phyloP scores from a whole-genome alignment of 2,888 invertebrate species.

The Myopa tessellatipennis region DNA sequence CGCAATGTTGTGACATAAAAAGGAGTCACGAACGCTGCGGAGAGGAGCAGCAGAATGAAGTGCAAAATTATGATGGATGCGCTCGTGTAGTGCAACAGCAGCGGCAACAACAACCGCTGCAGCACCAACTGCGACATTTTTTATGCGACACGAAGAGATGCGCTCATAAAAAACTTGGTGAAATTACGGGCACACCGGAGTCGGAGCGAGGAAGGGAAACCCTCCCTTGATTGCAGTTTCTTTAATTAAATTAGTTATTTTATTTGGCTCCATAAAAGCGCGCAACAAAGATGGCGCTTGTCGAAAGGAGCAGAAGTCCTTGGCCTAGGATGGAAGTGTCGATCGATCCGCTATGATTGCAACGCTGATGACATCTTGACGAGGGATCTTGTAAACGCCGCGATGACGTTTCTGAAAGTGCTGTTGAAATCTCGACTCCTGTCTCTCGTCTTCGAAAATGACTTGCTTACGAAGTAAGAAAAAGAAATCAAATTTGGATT shows the following conservation, averaged over 20 bases:
- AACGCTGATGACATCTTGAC: too few relatives aligned
- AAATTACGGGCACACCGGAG: slow-evolving; percentile 8
- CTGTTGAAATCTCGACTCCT: not conserved
- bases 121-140: slow-evolving; percentile 31
- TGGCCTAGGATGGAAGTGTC: not conserved
- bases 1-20: slow-evolving; percentile 36
- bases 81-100: slow-evolving; percentile 20
- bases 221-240: slow-evolving; percentile 48
- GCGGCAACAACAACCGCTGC: not conserved
- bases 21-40: slow-evolving; percentile 5
- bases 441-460: not conserved
- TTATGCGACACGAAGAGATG: slow-evolving; percentile 36
- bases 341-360: not conserved
- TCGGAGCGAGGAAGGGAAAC: not conserved
- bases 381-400: not conserved
- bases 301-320: not conserved
- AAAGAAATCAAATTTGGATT: not conserved
- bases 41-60: slow-evolving; percentile 11
- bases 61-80: slow-evolving; percentile 37
- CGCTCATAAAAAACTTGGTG: slow-evolving; percentile 35
- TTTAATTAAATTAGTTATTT: slow-evolving; percentile 52
- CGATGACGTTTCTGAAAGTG: not conserved
- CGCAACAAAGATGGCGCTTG: slow-evolving; percentile 15
- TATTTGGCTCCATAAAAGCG: slow-evolving; percentile 39
- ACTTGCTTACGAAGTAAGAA: not conserved